Evolutionary conservation across 1,140 invertebrate genomes (phyloP), one percentile per base, ranked within the genome.

Genomic region (Akabosia matsudoensis): DNA sequence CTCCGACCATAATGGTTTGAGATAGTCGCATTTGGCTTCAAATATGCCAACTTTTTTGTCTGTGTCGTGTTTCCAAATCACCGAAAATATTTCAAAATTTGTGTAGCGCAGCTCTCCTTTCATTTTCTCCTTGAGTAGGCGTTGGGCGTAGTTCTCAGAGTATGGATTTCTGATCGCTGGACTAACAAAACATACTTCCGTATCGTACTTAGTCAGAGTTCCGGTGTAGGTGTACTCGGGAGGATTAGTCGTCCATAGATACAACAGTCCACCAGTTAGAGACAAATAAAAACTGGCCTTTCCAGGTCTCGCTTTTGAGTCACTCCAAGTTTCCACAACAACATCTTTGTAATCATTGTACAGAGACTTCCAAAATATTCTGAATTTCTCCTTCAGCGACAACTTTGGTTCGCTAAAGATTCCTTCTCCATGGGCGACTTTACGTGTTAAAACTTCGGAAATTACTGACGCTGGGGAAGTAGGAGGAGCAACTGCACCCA

Each of bases 11-110:
- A 85, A 82, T 2, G 91, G 89, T 82, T 90, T 86, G 30, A 92
- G 85, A 82, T 93, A 92, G 45, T 88, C 85, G 84, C 93, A 95
- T 31, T 89, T 87, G 13, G 89, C 88, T 84, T 91, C 90, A 84
- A 91, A 95, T 0, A 90, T 83, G 56, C 88, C 88, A 82, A 91
- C 89, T 3, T 87, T 84, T 73, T 88, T 83, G 82, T 89, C 88
- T 80, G 89, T 89, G 80, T 92, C 88, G 79, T 91, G 89, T 1
- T 89, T 83, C 89, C 92, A 94, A 64, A 95, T 88, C 4, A 95
- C 80, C 4, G 92, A 93, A 76, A 90, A 85, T 18, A 94, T 82
- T 14, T 91, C 90, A 1, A 94, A 86, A 82, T 87, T 92, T 13
- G 88, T 82, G 56, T 89, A 86, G 33, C 90, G 86, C 0, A 95